These are phyloP conservation scores for Gymnocheta viridis DNA, from an alignment of 2,888 invertebrate species.

Conservation along the genomic window DNA sequence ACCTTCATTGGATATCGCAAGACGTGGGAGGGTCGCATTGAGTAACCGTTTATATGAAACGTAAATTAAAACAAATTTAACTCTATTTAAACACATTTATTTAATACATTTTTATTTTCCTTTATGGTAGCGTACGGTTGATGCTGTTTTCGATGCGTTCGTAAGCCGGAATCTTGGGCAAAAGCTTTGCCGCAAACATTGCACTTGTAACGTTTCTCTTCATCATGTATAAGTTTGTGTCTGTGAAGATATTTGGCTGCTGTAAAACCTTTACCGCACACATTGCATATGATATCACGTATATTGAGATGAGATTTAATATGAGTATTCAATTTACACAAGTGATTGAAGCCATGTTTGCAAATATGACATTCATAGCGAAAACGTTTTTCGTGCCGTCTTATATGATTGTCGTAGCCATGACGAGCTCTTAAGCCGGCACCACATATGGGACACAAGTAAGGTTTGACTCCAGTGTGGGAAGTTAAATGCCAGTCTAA, in stretches of 20 bases:
- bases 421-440: conserved; percentile 74
- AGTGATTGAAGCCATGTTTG: conserved; percentile 64
- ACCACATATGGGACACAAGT: conserved; percentile 72
- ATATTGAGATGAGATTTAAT: conserved; percentile 77
- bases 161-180: conserved; percentile 76
- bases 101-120: conserved; percentile 56
- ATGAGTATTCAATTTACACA: conserved; percentile 68
- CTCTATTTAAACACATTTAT: conserved; percentile 33
- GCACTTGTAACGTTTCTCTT: conserved; percentile 76
- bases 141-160: conserved; percentile 61
- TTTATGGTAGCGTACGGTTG: conserved; percentile 39
- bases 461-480: conserved; percentile 73
- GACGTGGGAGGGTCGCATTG: no score
- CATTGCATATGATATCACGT: conserved; percentile 75
- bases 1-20: no score
- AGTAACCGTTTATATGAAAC: no score
- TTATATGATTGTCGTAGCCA: conserved; percentile 62
- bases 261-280: conserved; percentile 74
- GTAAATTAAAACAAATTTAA: neutral
- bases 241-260: conserved; percentile 72
- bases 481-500: conserved; percentile 57
- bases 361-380: conserved; percentile 67
- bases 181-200: conserved; percentile 75
- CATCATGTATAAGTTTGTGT: conserved; percentile 75
- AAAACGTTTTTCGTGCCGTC: conserved; percentile 66